These are phyloP conservation scores for Pluvianellus socialis DNA, from an alignment of 2,113 vertebrate genomes.

Conservation along the genomic window DNA sequence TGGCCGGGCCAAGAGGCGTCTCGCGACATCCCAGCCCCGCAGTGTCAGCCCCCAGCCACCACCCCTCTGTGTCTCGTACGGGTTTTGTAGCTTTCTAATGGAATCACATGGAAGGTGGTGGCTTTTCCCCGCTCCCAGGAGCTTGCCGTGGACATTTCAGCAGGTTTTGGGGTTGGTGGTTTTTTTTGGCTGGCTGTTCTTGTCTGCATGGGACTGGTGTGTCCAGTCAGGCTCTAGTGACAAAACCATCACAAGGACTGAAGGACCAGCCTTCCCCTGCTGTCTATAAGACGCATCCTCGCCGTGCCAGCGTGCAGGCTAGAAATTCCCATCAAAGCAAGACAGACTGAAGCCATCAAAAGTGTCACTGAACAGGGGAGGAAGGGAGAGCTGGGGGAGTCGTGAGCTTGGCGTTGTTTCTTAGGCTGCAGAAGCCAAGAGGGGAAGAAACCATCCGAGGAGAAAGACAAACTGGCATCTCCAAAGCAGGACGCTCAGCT, in stretches of 20 bases:
- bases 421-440: not conserved
- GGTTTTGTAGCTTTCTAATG: not conserved
- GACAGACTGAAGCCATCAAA: not conserved
- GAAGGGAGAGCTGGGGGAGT: not conserved
- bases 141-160: not conserved
- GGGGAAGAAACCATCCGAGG: not conserved
- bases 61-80: accelerated
- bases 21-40: not conserved
- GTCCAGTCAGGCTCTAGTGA: not conserved
- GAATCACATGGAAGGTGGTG: too few relatives aligned
- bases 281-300: not conserved
- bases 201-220: not conserved
- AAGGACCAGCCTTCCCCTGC: accelerated
- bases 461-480: not conserved
- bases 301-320: accelerated
- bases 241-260: not conserved
- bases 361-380: not conserved
- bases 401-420: not conserved
- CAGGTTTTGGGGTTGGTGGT: not conserved
- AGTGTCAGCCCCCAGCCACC: not conserved
- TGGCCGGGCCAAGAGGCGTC: accelerated
- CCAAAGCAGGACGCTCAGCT: not conserved
- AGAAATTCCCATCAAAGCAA: not conserved
- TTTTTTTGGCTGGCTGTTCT: not conserved
- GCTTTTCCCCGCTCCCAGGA: not conserved